Base-by-base conservation (phyloP, 2,113 vertebrate species). In the Oreochromis niloticus region DNA sequence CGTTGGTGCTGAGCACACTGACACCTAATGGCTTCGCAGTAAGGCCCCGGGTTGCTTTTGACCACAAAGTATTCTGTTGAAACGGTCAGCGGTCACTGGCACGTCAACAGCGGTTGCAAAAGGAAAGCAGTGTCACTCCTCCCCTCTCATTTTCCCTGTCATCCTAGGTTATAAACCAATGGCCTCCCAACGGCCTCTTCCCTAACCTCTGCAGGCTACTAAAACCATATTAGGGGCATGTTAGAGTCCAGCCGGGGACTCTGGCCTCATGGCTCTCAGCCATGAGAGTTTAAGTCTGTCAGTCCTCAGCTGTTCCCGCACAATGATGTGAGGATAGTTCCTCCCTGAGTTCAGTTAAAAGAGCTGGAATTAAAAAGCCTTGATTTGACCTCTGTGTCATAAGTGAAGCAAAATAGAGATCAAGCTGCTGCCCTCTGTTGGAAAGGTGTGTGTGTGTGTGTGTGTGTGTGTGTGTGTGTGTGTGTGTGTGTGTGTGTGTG, bases 231-330 rank as follows among this genome's bases (percentile, higher is more conserved):
- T 84, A 79, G 3, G 10, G 79, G 9, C 27, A 52, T 75, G 71
- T 87, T 48, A 83, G 75, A 87, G 81, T 88, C 71, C 87, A 88
- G 34, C 30, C 3, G 81, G 82, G 86, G 68, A 79, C 66, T 66
- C 22, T 16, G 54, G 68, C 56, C 22, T 50, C 32, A 13, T 86
- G 78, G 84, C 79, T 61, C n/a, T 13, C 14, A 68, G 90, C 81
- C 91, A 88, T 46, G n/a, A 84, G 39, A 84, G 79, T 55, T 82
- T 85, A 55, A 34, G 56, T 27, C 79, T 88, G 89, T 90, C 89
- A 82, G 66, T 79, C 57, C 66, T 84, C 32, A 57, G 81, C 81
- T 82, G 43, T 32, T 61, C 27, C 30, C 16, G 7, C 50, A 9
- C 59, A 24, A 6, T 82, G 87, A 88, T 82, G 82, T 79, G 79